Base-by-base conservation (phyloP, 2,797 vertebrate genomes). In the Setipinna tenuifilis region DNA sequence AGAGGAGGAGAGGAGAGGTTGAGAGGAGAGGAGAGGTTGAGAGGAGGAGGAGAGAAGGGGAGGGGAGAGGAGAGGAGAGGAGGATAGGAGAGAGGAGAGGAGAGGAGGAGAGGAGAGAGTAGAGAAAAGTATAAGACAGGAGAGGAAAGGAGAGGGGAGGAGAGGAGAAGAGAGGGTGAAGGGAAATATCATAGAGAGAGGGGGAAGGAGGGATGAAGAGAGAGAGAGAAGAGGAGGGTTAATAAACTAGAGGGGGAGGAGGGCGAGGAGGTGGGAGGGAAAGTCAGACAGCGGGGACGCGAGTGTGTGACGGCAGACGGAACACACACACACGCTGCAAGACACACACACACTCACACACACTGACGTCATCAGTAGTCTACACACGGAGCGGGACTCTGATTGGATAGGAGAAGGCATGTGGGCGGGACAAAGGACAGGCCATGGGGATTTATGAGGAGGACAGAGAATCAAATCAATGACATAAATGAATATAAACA, bases 351-450 rank as follows among this genome's bases (percentile, higher is more conserved):
- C 82, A 2, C 91, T 85, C n/a, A 94, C 86, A 50, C 83, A 85
- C 0, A 92, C 81, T 6, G 90, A 86, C 81, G 89, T 85, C 1
- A 88, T 86, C 86, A 93, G 82, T 82, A 93, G 83, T 80, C 90
- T 86, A 59, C 87, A 86, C 82, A 94, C 71, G 81, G 85, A 68
- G 75, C 85, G 84, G 81, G 87, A 80, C 88, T 89, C 90, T 93
- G 50, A 87, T 65, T 65, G 61, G 61, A 25, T 14, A 82, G 78
- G 28, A 25, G 21, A 48, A 35, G 14, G 59, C 3, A 61, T 46
- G 48, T 21, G 81, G 61, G 61, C 21, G 58, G 16, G 58, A 50
- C 14, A 81, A 16, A 54, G 61, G 82, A 80, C 61, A 17, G 23
- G 61, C 41, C 65, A 31, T 65, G 25, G 84, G n/a, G 11, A 65